A percentile compares a stretch with the other conserved stretches of the same genome.
Evolutionary conservation across 1,140 invertebrate species (phyloP).

Genomic region (Meteorus sp.): DNA sequence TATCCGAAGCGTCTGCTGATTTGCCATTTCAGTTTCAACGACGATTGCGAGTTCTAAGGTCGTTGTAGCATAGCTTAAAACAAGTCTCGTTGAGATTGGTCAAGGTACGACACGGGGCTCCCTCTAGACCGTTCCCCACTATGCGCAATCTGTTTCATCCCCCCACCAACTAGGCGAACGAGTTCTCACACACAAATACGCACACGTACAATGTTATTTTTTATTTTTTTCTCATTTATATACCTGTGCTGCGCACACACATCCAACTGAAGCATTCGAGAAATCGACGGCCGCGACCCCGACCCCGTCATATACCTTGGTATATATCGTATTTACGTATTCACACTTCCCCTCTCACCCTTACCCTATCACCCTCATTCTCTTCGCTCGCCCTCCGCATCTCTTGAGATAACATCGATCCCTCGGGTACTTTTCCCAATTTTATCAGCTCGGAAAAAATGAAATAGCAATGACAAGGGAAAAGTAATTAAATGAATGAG

Average conservation of each 20-base stretch:
- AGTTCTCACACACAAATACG: constrained; percentile 9
- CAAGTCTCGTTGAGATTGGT: constrained; percentile 58
- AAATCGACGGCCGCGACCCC: constrained; percentile 23
- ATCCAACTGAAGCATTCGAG: neutral
- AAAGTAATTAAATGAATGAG: too few species aligned
- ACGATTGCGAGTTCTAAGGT: constrained; percentile 47
- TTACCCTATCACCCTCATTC: neutral
- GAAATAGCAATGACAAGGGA: too few species aligned
- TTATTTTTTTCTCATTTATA: too few species aligned
- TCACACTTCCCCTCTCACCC: too few species aligned
- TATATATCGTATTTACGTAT: neutral
- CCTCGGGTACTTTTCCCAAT: too few species aligned
- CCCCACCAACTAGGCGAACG: constrained; percentile 9
- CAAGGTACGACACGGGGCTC: constrained; percentile 56
- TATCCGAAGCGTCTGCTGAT: neutral
- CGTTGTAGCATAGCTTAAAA: constrained; percentile 55
- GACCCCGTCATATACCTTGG: constrained; percentile 1
- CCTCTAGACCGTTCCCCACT: constrained; percentile 48
- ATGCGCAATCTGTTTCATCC: constrained; percentile 26
- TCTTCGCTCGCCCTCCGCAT: too few species aligned
- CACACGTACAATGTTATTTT: constrained; percentile 26
- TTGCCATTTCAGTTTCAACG: constrained; percentile 39
- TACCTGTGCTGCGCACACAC: constrained; percentile 17
- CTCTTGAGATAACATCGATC: too few species aligned
- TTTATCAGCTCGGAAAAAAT: too few species aligned